Conservation (phyloP, 2,888 invertebrate genomes). For the Bombylius major region DNA sequence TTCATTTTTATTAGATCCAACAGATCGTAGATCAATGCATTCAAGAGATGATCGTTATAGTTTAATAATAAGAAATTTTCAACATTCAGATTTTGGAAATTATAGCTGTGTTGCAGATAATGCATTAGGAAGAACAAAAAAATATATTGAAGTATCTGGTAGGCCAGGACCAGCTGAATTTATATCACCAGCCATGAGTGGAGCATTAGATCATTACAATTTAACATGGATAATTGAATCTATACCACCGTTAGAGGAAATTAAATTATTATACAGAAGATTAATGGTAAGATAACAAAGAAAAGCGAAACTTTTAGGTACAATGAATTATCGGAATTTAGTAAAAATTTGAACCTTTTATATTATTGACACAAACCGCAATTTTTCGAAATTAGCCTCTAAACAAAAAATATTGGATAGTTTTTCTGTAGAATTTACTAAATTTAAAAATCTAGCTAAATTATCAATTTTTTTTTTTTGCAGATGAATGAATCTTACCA, state of each 20-base stretch:
- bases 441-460: no score
- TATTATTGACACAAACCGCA: no score
- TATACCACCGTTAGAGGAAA: constrained; percentile 50
- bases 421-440: no score
- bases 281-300: constrained; percentile 40
- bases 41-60: constrained; percentile 45
- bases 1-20: constrained; percentile 47
- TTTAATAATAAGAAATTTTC: constrained; percentile 45
- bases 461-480: constrained; percentile 7
- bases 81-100: constrained; percentile 50
- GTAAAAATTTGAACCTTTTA: no score
- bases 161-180: constrained; percentile 51
- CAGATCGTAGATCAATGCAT: constrained; percentile 48
- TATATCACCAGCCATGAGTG: constrained; percentile 46
- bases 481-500: constrained; percentile 62
- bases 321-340: no score
- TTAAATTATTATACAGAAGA: constrained; percentile 48
- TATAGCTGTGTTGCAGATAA: constrained; percentile 45
- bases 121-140: constrained; percentile 40
- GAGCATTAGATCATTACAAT: constrained; percentile 48
- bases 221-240: constrained; percentile 54
- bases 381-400: no score
- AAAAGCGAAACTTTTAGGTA: no score
- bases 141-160: constrained; percentile 50
- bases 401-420: no score